These are phyloP conservation scores for Phaenicophaeus curvirostris DNA, from an alignment of 2,797 vertebrate species.

Conservation along the genomic window DNA sequence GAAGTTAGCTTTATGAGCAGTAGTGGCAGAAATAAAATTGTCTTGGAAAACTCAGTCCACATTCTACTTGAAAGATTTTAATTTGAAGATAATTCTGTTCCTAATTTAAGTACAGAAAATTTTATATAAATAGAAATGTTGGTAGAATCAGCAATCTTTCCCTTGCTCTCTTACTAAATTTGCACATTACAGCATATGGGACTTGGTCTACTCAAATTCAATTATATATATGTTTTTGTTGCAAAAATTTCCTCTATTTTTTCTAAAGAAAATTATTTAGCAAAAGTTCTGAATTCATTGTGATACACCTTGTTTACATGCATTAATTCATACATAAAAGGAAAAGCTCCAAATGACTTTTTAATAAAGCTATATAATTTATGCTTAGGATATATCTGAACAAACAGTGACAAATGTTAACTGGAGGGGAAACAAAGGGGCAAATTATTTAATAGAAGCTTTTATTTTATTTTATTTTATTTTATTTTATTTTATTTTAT, in stretches of 20 bases:
- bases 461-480: neutral
- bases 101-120: neutral
- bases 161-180: neutral
- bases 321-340: neutral
- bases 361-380: neutral
- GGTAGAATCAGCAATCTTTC: neutral
- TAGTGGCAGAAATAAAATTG: neutral
- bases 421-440: neutral
- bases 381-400: neutral
- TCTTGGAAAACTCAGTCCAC: neutral
- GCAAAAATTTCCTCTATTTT: neutral
- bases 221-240: neutral
- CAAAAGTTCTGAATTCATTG: neutral
- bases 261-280: neutral
- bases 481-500: too few relatives aligned
- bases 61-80: neutral
- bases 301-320: neutral
- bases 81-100: neutral
- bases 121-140: neutral
- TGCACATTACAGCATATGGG: neutral
- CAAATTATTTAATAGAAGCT: neutral
- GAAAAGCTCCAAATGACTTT: rapidly evolving
- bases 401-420: neutral
- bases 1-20: neutral
- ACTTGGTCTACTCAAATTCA: neutral